Evolutionary conservation across 37 sponge, comb jelly and placozoan species (phyloP).

Genomic region (Geodia barretti): DNA sequence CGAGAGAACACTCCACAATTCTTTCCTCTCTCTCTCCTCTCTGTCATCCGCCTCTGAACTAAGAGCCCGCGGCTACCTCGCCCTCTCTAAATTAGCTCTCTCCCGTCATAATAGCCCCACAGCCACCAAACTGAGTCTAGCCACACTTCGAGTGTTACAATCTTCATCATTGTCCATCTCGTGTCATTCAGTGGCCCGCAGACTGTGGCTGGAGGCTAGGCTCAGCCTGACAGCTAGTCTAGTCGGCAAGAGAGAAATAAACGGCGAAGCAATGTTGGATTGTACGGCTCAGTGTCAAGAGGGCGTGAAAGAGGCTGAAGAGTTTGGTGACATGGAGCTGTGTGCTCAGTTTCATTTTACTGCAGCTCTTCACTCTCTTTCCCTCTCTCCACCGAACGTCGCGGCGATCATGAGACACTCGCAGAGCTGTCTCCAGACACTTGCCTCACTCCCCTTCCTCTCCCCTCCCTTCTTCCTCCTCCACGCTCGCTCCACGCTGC

Average conservation of each 20-base stretch:
- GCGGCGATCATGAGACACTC: neutral
- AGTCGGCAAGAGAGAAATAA: neutral
- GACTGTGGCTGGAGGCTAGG: conserved; percentile 46
- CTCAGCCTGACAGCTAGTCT: conserved; percentile 20
- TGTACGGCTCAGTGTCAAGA: conserved; percentile 9
- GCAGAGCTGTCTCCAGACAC: conserved; percentile 20
- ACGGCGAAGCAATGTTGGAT: neutral
- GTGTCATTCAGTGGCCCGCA: neutral
- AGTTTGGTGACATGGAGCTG: conserved; percentile 38
- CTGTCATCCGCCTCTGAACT: no score
- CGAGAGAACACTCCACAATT: no score
- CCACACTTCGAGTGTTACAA: conserved; percentile 37
- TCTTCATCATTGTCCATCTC: no score
- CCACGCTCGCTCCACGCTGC: conserved; percentile 9
- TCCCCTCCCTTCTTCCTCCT: conserved; percentile 11
- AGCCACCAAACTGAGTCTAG: conserved; percentile 15
- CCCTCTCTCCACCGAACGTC: conserved; percentile 9
- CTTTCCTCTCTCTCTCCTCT: no score
- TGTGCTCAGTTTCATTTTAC: conserved; percentile 10
- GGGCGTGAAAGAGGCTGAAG: conserved; percentile 29
- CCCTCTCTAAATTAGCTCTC: conserved; percentile 6
- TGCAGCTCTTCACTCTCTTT: conserved; percentile 26
- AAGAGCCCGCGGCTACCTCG: neutral
- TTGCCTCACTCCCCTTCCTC: conserved; percentile 13
- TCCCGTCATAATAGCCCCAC: neutral